phyloP scores from a whole-genome alignment of 2,113 vertebrate species.

The Mobula birostris region DNA sequence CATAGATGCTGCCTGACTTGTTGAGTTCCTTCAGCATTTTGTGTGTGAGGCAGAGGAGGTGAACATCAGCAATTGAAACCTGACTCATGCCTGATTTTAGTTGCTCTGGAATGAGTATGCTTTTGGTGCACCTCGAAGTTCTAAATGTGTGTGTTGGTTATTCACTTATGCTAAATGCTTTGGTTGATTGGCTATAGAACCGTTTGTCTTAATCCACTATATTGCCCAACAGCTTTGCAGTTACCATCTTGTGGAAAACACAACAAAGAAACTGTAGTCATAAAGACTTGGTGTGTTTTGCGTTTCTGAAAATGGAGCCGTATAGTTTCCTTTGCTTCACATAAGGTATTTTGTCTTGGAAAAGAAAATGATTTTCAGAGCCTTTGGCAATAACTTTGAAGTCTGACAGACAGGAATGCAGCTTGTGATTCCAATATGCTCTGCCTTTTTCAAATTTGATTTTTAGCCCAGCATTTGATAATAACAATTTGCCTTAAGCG shows the following conservation, averaged over 20 bases:
- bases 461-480: constrained; percentile 16
- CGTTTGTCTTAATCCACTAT: neutral
- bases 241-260: neutral
- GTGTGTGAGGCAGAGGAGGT: too few relatives aligned
- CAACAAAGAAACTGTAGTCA: neutral
- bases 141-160: neutral
- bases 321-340: neutral
- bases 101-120: neutral
- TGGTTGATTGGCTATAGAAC: neutral
- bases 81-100: neutral
- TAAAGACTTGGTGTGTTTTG: neutral
- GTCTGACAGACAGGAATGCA: constrained; percentile 21
- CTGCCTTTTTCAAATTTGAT: constrained; percentile 7
- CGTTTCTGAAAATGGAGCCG: neutral
- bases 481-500: neutral
- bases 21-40: too few relatives aligned
- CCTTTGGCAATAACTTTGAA: constrained; percentile 33
- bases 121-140: neutral
- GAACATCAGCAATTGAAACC: neutral
- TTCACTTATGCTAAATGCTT: neutral
- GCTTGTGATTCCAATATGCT: constrained; percentile 26
- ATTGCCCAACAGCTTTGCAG: neutral
- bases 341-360: neutral
- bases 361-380: constrained; percentile 25
- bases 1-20: too few relatives aligned